phyloP scores from a whole-genome alignment of 2,113 vertebrate species.

The Semnornis frantzii region DNA sequence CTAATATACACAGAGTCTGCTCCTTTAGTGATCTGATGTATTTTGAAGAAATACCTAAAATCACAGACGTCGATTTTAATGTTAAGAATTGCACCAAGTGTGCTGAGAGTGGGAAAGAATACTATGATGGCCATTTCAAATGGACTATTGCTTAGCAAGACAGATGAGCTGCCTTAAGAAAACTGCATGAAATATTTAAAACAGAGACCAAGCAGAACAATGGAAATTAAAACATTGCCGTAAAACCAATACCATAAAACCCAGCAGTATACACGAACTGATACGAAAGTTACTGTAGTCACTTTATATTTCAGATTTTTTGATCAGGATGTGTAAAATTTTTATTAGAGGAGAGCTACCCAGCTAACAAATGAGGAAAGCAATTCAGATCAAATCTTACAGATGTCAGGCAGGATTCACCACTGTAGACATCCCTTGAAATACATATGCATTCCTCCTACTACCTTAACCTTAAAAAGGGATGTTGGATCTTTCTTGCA shows the following conservation, averaged over 20 bases:
- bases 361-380: not conserved
- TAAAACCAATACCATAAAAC: not conserved
- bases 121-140: not conserved
- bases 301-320: not conserved
- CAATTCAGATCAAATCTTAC: not conserved
- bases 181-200: not conserved
- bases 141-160: not conserved
- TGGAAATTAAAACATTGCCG: not conserved
- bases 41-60: not conserved
- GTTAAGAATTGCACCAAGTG: not conserved
- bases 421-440: not conserved
- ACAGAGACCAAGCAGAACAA: not conserved
- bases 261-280: not conserved
- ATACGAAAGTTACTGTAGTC: not conserved
- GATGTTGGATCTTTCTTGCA: not conserved
- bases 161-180: not conserved
- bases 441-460: not conserved
- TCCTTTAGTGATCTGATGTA: not conserved
- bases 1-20: not conserved
- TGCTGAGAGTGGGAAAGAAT: not conserved
- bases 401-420: not conserved
- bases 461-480: not conserved
- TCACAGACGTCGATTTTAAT: not conserved
- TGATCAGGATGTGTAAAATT: not conserved
- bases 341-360: not conserved